Percentiles rank a stretch among this genome's conserved stretches.
phyloP scores from a whole-genome alignment of 2,888 invertebrate genomes.

The Trachelus iudaicus region DNA sequence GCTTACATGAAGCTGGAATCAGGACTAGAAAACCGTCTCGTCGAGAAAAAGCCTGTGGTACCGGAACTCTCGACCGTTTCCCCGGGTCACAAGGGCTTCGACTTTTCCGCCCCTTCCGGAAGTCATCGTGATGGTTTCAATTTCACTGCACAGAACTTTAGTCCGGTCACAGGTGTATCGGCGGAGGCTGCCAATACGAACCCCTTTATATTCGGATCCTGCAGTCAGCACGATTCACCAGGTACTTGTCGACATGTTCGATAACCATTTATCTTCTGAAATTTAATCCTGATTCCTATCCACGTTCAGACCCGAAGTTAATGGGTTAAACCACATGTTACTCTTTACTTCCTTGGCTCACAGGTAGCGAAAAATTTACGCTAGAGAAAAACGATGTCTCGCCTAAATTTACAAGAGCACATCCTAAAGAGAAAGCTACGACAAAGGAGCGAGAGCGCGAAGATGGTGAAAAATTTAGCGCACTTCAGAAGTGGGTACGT shows the following conservation, averaged over 20 bases:
- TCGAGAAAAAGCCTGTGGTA: slow-evolving; percentile 42
- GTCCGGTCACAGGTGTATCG: slow-evolving; percentile 41
- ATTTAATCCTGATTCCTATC: no score
- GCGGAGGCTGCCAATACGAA: slow-evolving; percentile 52
- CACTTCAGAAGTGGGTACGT: slow-evolving; percentile 71
- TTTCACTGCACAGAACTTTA: slow-evolving; percentile 50
- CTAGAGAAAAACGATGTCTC: slow-evolving; percentile 53
- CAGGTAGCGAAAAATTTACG: slow-evolving; percentile 47
- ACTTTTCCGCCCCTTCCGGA: slow-evolving; percentile 67
- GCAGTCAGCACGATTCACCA: slow-evolving; percentile 54
- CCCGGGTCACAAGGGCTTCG: slow-evolving; percentile 68
- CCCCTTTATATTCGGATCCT: slow-evolving; percentile 65
- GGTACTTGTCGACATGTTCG: slow-evolving; percentile 26
- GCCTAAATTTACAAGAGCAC: slow-evolving; percentile 52
- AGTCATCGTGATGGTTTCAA: slow-evolving; percentile 56
- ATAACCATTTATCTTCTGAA: no score
- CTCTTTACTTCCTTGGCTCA: slow-evolving; percentile 4
- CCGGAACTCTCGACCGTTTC: slow-evolving; percentile 52
- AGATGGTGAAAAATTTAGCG: slow-evolving; percentile 65
- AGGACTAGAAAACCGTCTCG: slow-evolving; percentile 58
- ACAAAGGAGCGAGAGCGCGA: slow-evolving; percentile 52
- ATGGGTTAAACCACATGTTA: no score
- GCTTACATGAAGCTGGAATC: slow-evolving; percentile 73
- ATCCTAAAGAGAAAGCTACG: slow-evolving; percentile 49
- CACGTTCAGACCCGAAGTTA: no score